Evolutionary conservation across 2,113 vertebrate species (phyloP), one percentile per base, ranked within the genome.

Genomic region (Scomber colias): DNA sequence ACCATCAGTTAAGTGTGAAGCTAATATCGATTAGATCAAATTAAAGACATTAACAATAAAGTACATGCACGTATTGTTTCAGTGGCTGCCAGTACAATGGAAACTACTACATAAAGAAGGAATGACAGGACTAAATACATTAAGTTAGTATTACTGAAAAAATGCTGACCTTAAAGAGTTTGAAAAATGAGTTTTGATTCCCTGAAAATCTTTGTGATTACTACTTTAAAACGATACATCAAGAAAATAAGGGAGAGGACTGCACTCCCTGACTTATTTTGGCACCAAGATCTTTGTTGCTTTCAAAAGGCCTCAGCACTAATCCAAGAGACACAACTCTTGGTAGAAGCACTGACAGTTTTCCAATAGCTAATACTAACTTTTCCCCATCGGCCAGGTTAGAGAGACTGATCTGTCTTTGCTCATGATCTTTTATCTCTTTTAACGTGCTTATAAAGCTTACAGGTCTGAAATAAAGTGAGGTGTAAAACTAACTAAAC

Each of bases 381-480:
- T 75, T 77, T 68, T 79, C 50, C 80, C 68, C 65, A n/a, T 27
- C 13, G 67, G 56, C 89, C 69, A 70, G 75, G 85, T 89, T 87
- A 82, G 86, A 87, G 67, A 83, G 72, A 66, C 82, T 51, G 80
- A 45, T 31, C 51, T 62, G 55, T 49, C 70, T 82, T 59, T 60
- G 67, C 66, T 21, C 59, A 19, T 73, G 48, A 71, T n/a, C 71
- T 70, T 59, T 63, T 35, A 64, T 82, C 61, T 79, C 48, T 70
- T 46, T 81, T 17, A n/a, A 66, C 59, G 55, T 74, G 13, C 60
- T 88, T 24, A 49, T 51, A 57, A 44, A 40, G 76, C 67, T 82
- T 62, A 75, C 45, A 75, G n/a, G 67, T 68, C 31, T 19, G 49
- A 82, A 84, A 73, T 61, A 62, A 77, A 84, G 50, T 63, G 50